phyloP scores from a whole-genome alignment of 2,113 vertebrate genomes.

The Apeltes quadracus region DNA sequence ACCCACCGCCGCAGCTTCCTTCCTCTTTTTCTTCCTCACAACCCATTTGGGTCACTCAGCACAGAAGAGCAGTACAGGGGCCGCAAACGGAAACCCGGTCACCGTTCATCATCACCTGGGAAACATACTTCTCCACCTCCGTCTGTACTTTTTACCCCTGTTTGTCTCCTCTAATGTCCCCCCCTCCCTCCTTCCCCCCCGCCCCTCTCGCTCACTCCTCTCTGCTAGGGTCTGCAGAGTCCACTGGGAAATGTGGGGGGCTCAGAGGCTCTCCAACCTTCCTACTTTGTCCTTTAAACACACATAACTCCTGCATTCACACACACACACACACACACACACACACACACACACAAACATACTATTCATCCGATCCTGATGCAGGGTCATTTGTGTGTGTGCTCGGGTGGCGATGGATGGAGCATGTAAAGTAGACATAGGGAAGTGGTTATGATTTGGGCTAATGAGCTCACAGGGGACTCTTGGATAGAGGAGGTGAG shows the following conservation, averaged over 20 bases:
- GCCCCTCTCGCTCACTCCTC: not conserved
- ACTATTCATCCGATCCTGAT: conserved; percentile 48
- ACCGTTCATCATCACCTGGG: conserved; percentile 58
- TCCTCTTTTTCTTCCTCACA: conserved; percentile 31
- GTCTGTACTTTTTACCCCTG: conserved; percentile 46
- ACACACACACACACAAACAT: conserved; percentile 16
- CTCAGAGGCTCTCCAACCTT: conserved; percentile 65
- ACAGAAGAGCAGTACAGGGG: conserved; percentile 32
- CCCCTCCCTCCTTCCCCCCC: not conserved
- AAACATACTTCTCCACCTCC: conserved; percentile 54
- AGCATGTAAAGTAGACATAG: conserved; percentile 55
- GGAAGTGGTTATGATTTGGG: conserved; percentile 76
- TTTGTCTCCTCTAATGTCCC: conserved; percentile 6
- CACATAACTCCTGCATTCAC: conserved; percentile 32
- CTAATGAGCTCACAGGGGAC: conserved; percentile 81
- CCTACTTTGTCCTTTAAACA: conserved; percentile 69
- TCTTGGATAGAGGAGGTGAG: conserved; percentile 38
- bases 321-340: conserved; percentile 7
- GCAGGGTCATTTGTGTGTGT: conserved; percentile 68
- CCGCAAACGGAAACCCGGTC: conserved; percentile 48
- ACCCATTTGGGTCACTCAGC: conserved; percentile 71
- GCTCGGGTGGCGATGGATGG: conserved; percentile 64
- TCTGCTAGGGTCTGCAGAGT: conserved; percentile 32
- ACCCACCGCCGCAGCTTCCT: conserved; percentile 24
- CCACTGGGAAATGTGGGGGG: conserved; percentile 52